Evolutionary conservation across 2,888 invertebrate genomes (phyloP).

Genomic region (Oxyscelio sp.): DNA sequence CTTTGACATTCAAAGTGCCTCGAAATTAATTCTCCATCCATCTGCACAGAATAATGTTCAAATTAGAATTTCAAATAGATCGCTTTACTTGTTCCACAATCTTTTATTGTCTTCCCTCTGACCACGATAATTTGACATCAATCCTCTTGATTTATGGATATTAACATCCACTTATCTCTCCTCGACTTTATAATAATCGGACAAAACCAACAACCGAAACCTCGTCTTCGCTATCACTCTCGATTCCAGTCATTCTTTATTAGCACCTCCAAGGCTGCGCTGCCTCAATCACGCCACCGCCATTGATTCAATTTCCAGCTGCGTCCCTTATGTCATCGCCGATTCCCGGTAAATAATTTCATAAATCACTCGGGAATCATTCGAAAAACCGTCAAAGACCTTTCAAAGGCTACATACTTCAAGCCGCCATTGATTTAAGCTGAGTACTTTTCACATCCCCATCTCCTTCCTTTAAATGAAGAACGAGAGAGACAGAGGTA

Average conservation of each 20-base stretch:
- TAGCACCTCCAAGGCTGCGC: conserved; percentile 34
- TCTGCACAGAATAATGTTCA: background rate
- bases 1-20: no score
- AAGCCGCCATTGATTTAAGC: conserved; percentile 28
- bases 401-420: conserved; percentile 21
- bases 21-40: no score
- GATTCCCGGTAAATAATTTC: conserved; percentile 58
- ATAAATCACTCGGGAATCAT: conserved; percentile 66
- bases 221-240: conserved; percentile 10
- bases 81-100: background rate
- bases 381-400: conserved; percentile 51
- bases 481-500: no score
- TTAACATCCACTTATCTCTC: conserved; percentile 31
- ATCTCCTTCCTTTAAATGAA: no score
- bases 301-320: conserved; percentile 69
- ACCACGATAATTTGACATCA: background rate
- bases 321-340: conserved; percentile 58
- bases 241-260: background rate
- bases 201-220: conserved; percentile 25
- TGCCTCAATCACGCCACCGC: conserved; percentile 32
- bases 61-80: background rate
- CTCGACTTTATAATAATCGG: conserved; percentile 35
- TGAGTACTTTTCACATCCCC: no score
- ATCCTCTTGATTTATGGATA: conserved; percentile 18
- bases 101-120: background rate